A percentile compares a stretch with the other conserved stretches of the same genome.
phyloP scores from a whole-genome alignment of 2,797 vertebrate genomes.

The Oophaga sylvatica region DNA sequence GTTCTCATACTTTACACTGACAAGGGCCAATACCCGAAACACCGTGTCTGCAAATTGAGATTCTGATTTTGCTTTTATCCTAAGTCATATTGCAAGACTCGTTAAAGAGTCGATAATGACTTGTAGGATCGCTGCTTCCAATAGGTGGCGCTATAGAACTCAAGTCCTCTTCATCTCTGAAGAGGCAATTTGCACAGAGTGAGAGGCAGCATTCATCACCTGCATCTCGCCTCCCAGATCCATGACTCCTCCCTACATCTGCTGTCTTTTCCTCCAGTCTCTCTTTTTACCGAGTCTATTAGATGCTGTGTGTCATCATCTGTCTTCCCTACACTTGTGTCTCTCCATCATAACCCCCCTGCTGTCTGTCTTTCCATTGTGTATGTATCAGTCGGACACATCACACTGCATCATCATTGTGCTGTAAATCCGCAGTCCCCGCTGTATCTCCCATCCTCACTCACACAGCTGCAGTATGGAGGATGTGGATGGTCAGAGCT shows the following conservation, averaged over 20 bases:
- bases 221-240: constrained; percentile 1
- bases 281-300: not conserved
- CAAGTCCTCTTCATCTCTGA: too few relatives aligned
- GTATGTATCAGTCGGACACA: too few relatives aligned
- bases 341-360: not conserved
- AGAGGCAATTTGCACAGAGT: too few relatives aligned
- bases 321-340: not conserved
- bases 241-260: constrained; percentile 33
- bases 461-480: constrained; percentile 55
- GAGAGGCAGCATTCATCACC: not conserved
- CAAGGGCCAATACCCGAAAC: too few relatives aligned
- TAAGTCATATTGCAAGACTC: too few relatives aligned
- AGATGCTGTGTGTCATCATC: not conserved
- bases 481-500: constrained; percentile 55
- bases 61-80: too few relatives aligned
- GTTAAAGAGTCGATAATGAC: too few relatives aligned
- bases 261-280: constrained; percentile 9
- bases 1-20: too few relatives aligned
- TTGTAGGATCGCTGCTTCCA: too few relatives aligned
- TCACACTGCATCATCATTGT: not conserved
- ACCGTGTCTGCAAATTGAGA: too few relatives aligned
- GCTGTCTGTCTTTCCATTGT: not conserved
- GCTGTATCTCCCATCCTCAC: constrained; percentile 13
- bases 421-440: not conserved
- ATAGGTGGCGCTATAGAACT: too few relatives aligned